phyloP scores from a whole-genome alignment of 2,797 vertebrate genomes.

The Lagodon rhomboides region DNA sequence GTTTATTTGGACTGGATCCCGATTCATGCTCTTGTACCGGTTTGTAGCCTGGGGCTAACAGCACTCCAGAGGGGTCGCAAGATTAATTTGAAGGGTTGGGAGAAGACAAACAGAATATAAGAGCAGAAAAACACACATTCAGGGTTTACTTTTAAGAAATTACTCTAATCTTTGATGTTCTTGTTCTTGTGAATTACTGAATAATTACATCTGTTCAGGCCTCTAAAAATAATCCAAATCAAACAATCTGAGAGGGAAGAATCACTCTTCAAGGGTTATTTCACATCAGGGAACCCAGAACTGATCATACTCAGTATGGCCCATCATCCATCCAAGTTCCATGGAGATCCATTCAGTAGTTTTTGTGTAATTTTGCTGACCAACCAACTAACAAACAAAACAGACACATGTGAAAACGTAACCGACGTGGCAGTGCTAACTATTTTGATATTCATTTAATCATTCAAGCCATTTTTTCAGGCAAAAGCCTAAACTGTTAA shows the following conservation, averaged over 20 bases:
- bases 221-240: not conserved
- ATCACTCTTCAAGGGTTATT: not conserved
- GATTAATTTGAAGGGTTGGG: not conserved
- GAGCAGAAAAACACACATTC: not conserved
- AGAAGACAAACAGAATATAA: not conserved
- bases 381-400: too few relatives aligned
- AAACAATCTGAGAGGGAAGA: not conserved
- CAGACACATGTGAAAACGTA: too few relatives aligned
- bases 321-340: too few relatives aligned
- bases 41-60: not conserved
- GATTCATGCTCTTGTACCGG: not conserved
- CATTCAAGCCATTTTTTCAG: too few relatives aligned
- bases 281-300: too few relatives aligned
- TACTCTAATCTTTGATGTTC: not conserved
- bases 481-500: too few relatives aligned
- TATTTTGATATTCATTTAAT: too few relatives aligned
- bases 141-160: not conserved
- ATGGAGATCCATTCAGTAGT: too few relatives aligned
- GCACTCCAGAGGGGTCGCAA: not conserved
- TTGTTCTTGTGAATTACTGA: not conserved
- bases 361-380: too few relatives aligned
- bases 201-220: not conserved
- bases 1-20: not conserved
- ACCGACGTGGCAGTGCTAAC: too few relatives aligned
- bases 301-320: too few relatives aligned